Evolutionary conservation across 2,797 vertebrate genomes (phyloP), one percentile per base, ranked within the genome.

Genomic region (Notolepis coatsorum): DNA sequence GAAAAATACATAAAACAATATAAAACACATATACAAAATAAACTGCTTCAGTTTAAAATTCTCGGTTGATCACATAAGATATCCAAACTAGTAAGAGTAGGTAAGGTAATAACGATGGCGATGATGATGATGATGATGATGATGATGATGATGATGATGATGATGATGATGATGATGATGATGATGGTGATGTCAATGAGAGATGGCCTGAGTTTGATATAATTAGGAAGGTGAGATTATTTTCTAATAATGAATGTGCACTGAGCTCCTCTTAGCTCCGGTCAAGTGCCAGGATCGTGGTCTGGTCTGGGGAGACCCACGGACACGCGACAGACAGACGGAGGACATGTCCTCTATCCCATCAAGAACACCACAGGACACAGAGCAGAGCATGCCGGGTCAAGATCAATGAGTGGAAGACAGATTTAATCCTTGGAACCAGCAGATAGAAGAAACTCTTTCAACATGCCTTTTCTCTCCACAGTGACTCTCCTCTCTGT

Each of bases 341-440:
- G 65, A 88, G 80, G 84, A 73, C 84, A 6, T 46, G 78, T 77
- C 81, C 82, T 85, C 46, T 74, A 57, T 9, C 46, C 60, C 75
- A 42, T 67, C 71, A 61, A 60, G 69, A 1, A 58, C 61, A 69
- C 78, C 39, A 42, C 80, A 53, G 72, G 77, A 71, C 68, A 69
- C 20, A 0, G 15, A n/a, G 48, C 60, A 3, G 46, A 42, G 60
- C 70, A 75, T 7, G 72, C 58, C 73, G 43, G 49, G 67, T 64
- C 37, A 30, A 52, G 56, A 60, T 28, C 55, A 28, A 21, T 45
- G 12, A 38, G 43, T 38, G 47, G 46, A n/a, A 31, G 60, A 28
- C 4, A 9, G 4, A 27, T 2, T 13, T 27, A 12, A 47, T 27
- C 4, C 2, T 25, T 25, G 15, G n/a, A 15, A 25, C 35, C 7